A percentile compares a stretch with the other conserved stretches of the same genome.
phyloP scores from a whole-genome alignment of 2,797 vertebrate species.

The Pempheris klunzingeri region DNA sequence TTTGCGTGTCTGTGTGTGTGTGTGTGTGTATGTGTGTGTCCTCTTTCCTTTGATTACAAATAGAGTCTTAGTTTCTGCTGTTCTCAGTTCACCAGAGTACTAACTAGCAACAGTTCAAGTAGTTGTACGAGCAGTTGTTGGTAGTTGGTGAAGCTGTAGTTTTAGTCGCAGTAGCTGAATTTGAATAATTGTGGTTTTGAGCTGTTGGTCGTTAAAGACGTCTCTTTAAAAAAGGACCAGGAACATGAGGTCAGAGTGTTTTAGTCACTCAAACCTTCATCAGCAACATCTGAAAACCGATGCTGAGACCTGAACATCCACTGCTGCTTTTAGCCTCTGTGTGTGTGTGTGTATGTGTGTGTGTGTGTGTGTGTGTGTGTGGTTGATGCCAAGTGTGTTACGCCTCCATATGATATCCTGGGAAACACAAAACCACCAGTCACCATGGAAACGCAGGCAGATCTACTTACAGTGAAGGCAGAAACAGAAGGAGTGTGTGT shows the following conservation, averaged over 20 bases:
- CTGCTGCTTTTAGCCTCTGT: slow-evolving; percentile 1
- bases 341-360: slow-evolving; percentile 23
- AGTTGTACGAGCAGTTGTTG: not conserved
- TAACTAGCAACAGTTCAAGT: not conserved
- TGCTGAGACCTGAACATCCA: slow-evolving; percentile 16
- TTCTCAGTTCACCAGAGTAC: not conserved
- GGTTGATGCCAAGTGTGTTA: slow-evolving; percentile 27
- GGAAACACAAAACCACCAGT: slow-evolving; percentile 79
- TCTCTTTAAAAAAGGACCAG: not conserved
- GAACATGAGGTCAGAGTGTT: not conserved
- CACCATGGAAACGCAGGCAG: slow-evolving; percentile 70
- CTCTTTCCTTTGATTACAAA: slow-evolving; percentile 21
- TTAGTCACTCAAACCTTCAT: slow-evolving; percentile 17
- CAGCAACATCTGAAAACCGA: slow-evolving; percentile 37
- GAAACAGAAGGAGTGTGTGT: slow-evolving; percentile 49
- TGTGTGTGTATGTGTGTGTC: slow-evolving; percentile 36
- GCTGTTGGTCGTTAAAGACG: not conserved
- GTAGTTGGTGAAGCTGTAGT: not conserved
- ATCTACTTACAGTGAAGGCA: slow-evolving; percentile 69
- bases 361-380: slow-evolving; percentile 36
- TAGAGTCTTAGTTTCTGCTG: slow-evolving; percentile 6
- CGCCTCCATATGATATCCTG: slow-evolving; percentile 72
- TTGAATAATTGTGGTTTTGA: too few species aligned
- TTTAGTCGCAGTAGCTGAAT: too few species aligned
- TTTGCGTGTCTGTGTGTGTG: slow-evolving; percentile 31